These are phyloP conservation scores for Papilio xuthus DNA, from an alignment of 1,140 invertebrate genomes.

Conservation along the genomic window DNA sequence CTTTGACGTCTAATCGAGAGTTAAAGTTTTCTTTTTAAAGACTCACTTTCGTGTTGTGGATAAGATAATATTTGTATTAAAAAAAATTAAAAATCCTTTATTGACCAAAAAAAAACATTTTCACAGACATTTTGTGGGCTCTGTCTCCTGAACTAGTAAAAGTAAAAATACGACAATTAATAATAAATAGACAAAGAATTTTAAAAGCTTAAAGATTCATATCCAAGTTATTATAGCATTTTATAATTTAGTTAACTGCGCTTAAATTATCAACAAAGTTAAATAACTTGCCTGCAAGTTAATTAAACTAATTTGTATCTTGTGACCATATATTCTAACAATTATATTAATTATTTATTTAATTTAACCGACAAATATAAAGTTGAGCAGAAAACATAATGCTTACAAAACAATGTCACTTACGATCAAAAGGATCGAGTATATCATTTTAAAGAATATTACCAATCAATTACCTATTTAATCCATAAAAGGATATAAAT, in stretches of 20 bases:
- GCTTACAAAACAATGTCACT: conserved; percentile 16
- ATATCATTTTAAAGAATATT: conserved; percentile 27
- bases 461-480: conserved; percentile 49
- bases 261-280: too few species aligned
- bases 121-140: too few species aligned
- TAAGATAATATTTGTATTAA: too few species aligned
- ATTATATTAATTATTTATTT: neutral
- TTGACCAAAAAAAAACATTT: too few species aligned
- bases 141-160: too few species aligned
- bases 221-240: neutral
- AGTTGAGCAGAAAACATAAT: neutral
- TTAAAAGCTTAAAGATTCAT: too few species aligned
- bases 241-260: conserved; percentile 1
- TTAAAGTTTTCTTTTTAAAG: too few species aligned
- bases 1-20: too few species aligned
- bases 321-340: neutral
- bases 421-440: neutral
- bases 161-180: too few species aligned
- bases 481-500: conserved; percentile 47
- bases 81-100: too few species aligned
- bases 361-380: neutral
- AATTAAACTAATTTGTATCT: neutral
- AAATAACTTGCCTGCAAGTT: too few species aligned
- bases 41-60: too few species aligned
- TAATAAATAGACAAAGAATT: neutral